Conservation (phyloP, 2,113 vertebrate species). For the Cryptomyrus ogoouensis region DNA sequence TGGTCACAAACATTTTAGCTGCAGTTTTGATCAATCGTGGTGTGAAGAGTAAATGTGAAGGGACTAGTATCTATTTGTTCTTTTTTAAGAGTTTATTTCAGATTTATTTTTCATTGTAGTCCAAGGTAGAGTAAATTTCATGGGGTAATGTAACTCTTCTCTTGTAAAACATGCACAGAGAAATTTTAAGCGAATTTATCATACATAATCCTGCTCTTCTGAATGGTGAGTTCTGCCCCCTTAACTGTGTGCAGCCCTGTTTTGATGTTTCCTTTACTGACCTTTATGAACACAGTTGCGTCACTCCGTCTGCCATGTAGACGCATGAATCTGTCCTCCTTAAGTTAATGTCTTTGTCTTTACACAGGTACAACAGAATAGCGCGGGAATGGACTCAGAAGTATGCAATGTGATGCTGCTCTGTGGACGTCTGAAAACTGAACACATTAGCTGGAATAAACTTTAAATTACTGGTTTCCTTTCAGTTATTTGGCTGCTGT, state of each 20-base stretch:
- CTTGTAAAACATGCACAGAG: neutral
- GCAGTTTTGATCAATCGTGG: neutral
- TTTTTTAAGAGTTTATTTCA: neutral
- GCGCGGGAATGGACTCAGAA: conserved; percentile 99
- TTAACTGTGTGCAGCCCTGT: neutral
- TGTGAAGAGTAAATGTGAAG: neutral
- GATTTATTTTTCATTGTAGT: neutral
- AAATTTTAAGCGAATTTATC: neutral
- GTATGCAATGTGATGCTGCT: conserved; percentile 95
- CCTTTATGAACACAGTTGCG: neutral
- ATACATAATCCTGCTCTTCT: neutral
- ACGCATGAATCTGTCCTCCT: neutral
- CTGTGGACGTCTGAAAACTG: conserved; percentile 73
- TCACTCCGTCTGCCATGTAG: neutral
- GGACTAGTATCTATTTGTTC: neutral
- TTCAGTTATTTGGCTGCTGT: conserved; percentile 81
- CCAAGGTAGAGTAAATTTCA: neutral
- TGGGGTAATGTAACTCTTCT: neutral
- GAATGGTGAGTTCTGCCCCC: neutral
- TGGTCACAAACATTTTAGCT: neutral
- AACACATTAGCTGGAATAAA: conserved; percentile 90
- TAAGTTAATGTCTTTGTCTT: conserved; percentile 14
- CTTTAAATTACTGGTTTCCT: conserved; percentile 82
- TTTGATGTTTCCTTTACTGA: neutral
- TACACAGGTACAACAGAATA: conserved; percentile 90